Base-by-base conservation (phyloP, 2,888 invertebrate genomes). In the Mechanitis mazaeus region DNA sequence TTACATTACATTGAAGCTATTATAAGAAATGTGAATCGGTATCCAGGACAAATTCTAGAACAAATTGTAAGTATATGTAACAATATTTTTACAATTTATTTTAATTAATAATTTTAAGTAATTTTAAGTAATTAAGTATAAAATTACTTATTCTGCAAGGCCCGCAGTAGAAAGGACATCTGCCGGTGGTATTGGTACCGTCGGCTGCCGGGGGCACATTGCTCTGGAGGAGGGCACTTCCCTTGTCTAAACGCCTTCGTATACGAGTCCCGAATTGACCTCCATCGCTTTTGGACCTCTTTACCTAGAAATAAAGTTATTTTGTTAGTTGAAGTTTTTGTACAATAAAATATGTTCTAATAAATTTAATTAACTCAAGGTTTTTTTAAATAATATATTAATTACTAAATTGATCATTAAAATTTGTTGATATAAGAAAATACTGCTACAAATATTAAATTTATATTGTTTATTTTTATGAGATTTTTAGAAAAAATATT, bases 201-300 rank as follows among this genome's bases (percentile, higher is more conserved):
- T 1, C 85, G 75, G 69, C 80, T 82, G 72, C 82, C 81, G 0
- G 85, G 81, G 2, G 82, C 68, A 46, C 86, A 87, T 64, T 85
- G 80, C 45, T 86, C 88, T 0, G 85, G 83, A 20, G 78, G 75
- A 38, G 84, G 79, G 53, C 88, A 88, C 73, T 89, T 89, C 65
- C 90, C 90, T 68, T 89, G 89, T 0, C 89, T 71, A 72, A 76
- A 89, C 47, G 89, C 85, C 71, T 90, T 90, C 9, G 89, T 90
- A 74, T 85, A 89, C 0, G 89, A 90, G 72, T 90, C 89, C 38
- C 90, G 80, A 60, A 90, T 90, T 0, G 90, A 90, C 0, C 90
- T 83, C 90, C 90, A 90, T 78, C 90, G 72, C 69, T 90, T 90
- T 68, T 89, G 89, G 0, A 90, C 88, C 64, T 89, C 89, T 72